Percentiles rank a stretch among this genome's conserved stretches.
Conservation (phyloP, 2,113 vertebrate species). For the Mellivora capensis region DNA sequence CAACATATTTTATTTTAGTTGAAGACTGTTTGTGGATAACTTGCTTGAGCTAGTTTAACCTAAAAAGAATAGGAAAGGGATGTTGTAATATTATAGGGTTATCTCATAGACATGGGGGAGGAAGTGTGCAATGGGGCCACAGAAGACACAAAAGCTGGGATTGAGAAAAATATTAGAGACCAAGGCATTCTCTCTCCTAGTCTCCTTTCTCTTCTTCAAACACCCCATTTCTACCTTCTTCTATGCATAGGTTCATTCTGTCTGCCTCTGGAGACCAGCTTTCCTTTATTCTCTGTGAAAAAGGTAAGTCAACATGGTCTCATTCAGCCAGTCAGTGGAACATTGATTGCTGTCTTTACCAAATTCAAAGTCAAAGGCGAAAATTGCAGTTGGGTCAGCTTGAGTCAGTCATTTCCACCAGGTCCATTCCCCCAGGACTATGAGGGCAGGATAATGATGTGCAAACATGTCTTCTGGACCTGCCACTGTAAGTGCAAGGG, state of each 20-base stretch:
- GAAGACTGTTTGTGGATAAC: not conserved
- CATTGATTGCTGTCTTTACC: not conserved
- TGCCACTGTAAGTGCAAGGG: not conserved
- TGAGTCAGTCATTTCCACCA: not conserved
- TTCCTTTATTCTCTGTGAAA: conserved; percentile 1
- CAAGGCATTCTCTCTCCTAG: not conserved
- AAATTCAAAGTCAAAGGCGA: not conserved
- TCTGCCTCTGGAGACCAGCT: not conserved
- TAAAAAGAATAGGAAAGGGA: not conserved
- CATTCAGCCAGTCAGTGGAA: not conserved
- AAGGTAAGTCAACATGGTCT: not conserved
- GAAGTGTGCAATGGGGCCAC: not conserved
- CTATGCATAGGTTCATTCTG: not conserved
- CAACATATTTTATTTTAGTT: not conserved
- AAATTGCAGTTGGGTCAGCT: not conserved
- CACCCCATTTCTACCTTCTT: not conserved
- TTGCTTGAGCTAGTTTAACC: not conserved
- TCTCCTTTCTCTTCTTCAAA: not conserved
- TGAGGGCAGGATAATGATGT: not conserved
- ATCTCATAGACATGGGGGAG: not conserved
- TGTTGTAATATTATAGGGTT: not conserved
- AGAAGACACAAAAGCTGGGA: not conserved
- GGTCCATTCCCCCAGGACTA: not conserved
- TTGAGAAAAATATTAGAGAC: not conserved
- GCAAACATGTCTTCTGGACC: not conserved